phyloP scores from a whole-genome alignment of 1,140 invertebrate species.

The Anthonomus grandis region DNA sequence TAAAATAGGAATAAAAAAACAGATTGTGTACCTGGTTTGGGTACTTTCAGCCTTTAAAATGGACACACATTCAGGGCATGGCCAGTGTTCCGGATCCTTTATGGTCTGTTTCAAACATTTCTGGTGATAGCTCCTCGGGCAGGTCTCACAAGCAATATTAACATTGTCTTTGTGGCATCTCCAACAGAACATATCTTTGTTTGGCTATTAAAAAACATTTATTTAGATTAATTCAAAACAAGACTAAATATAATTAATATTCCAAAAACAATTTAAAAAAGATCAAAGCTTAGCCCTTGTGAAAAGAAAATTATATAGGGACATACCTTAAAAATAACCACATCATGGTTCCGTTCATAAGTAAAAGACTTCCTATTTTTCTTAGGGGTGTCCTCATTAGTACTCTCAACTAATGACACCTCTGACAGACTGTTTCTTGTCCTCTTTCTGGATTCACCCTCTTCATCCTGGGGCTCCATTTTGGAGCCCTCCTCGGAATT shows the following conservation, averaged over 20 bases:
- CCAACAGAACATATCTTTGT: constrained; percentile 84
- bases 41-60: constrained; percentile 77
- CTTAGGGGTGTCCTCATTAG: constrained; percentile 23
- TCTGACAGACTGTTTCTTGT: constrained; percentile 23
- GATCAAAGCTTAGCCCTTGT: neutral
- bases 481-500: constrained; percentile 7
- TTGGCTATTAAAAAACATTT: constrained; percentile 23
- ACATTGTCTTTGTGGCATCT: constrained; percentile 71
- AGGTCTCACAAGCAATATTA: constrained; percentile 71
- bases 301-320: neutral
- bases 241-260: too few relatives aligned
- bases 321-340: constrained; percentile 28
- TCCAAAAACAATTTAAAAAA: too few relatives aligned
- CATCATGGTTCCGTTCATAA: constrained; percentile 7
- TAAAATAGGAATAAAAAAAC: too few relatives aligned
- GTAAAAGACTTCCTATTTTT: constrained; percentile 24
- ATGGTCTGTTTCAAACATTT: constrained; percentile 64
- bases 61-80: constrained; percentile 81
- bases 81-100: constrained; percentile 65
- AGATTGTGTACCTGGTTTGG: constrained; percentile 53
- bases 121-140: constrained; percentile 80
- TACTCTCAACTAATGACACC: constrained; percentile 15
- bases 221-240: too few relatives aligned
- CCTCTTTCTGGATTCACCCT: constrained; percentile 13
- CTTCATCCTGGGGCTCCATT: constrained; percentile 15